A percentile compares a stretch with the other conserved stretches of the same genome.
phyloP scores from a whole-genome alignment of 1,140 invertebrate species.

The Zaprionus inermis region DNA sequence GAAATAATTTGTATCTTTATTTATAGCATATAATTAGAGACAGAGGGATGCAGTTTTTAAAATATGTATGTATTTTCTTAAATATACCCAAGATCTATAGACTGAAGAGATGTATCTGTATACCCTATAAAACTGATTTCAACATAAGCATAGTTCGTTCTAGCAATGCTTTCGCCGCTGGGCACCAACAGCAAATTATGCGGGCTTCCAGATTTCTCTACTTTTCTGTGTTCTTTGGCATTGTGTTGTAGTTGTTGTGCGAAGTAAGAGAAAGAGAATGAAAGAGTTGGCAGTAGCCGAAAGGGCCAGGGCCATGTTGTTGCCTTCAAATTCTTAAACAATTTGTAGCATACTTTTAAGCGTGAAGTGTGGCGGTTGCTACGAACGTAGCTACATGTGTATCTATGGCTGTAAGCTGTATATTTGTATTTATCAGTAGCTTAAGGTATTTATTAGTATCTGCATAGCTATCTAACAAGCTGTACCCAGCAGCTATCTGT shows the following conservation, averaged over 20 bases:
- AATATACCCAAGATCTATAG: too few species aligned
- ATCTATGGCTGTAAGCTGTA: too few species aligned
- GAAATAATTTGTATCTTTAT: too few species aligned
- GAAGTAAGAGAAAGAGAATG: too few species aligned
- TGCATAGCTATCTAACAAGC: background rate
- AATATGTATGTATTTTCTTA: too few species aligned
- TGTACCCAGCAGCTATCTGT: background rate
- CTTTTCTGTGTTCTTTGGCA: background rate
- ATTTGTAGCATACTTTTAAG: constrained; percentile 26
- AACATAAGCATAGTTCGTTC: background rate
- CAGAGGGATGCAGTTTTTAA: too few species aligned
- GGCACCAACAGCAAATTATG: constrained; percentile 30
- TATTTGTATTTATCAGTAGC: background rate
- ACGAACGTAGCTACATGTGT: too few species aligned
- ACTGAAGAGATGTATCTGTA: too few species aligned
- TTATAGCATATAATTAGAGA: too few species aligned
- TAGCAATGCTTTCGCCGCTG: background rate
- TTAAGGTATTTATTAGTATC: background rate
- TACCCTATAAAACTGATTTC: background rate
- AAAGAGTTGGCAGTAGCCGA: constrained; percentile 14
- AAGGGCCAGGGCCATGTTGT: constrained; percentile 1
- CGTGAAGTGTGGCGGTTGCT: too few species aligned
- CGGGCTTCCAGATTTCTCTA: constrained; percentile 23
- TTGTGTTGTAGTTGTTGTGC: constrained; percentile 8
- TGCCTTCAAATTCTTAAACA: constrained; percentile 15